phyloP scores from a whole-genome alignment of 2,797 vertebrate species.

The Alauda arvensis region DNA sequence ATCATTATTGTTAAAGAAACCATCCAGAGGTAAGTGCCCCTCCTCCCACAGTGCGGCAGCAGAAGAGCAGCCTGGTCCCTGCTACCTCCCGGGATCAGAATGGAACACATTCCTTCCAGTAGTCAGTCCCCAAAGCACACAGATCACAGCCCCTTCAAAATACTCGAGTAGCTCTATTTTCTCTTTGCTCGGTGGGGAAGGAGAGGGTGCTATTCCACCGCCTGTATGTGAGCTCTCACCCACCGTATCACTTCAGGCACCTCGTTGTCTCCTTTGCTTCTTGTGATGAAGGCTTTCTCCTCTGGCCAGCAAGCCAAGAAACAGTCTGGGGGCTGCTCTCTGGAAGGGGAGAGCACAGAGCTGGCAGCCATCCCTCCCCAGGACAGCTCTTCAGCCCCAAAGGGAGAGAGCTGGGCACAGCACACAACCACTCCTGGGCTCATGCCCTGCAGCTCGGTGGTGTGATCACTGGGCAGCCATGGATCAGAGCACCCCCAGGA shows the following conservation, averaged over 20 bases:
- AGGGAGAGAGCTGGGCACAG: neutral
- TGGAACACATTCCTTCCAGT: neutral
- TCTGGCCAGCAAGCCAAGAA: neutral
- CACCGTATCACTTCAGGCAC: fast-evolving
- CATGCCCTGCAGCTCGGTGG: fast-evolving
- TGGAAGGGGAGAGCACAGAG: neutral
- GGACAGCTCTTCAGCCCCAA: neutral
- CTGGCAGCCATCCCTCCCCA: neutral
- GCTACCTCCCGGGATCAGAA: neutral
- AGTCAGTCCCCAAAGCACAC: neutral
- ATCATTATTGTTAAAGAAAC: neutral
- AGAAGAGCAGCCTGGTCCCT: neutral
- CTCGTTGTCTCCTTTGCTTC: neutral
- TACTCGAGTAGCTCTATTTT: neutral
- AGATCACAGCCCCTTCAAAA: neutral
- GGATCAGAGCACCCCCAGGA: neutral
- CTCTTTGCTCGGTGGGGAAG: neutral
- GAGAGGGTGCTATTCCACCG: neutral
- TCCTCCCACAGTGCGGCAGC: neutral
- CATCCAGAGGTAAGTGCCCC: neutral
- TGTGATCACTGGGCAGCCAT: neutral
- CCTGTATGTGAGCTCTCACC: neutral
- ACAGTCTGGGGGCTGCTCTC: neutral
- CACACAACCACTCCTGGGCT: neutral
- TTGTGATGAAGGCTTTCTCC: neutral